These are phyloP conservation scores for Tetragonula carbonaria DNA, from an alignment of 2,888 invertebrate genomes.

Conservation along the genomic window DNA sequence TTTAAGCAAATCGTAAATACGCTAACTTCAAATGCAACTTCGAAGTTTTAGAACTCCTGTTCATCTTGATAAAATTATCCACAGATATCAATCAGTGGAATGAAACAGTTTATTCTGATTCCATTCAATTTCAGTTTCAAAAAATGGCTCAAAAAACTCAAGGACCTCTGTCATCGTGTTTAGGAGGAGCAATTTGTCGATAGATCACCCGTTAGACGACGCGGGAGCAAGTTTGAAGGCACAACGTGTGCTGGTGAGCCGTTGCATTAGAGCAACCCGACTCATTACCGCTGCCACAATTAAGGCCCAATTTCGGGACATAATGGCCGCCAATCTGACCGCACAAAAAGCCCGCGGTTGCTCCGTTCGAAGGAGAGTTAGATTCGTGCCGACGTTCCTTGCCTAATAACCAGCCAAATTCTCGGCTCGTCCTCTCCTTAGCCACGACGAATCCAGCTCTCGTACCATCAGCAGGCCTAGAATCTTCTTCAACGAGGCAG, in stretches of 20 bases:
- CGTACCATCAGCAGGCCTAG: conserved; percentile 19
- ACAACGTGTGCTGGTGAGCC: conserved; percentile 67
- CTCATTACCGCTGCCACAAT: conserved; percentile 82
- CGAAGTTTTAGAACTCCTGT: not conserved
- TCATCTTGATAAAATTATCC: not conserved
- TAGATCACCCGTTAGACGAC: conserved; percentile 74
- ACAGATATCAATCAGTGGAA: not conserved
- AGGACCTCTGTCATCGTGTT: not conserved
- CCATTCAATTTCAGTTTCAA: not conserved
- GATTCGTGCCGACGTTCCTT: conserved; percentile 73
- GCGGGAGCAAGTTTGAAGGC: conserved; percentile 56
- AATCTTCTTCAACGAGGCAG: conserved; percentile 49
- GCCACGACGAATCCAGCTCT: conserved; percentile 47
- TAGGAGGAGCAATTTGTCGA: not conserved
- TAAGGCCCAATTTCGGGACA: conserved; percentile 82
- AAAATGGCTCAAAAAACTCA: not conserved
- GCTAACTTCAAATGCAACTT: no score
- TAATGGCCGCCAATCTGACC: conserved; percentile 81
- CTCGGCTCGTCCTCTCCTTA: conserved; percentile 64
- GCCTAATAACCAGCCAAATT: conserved; percentile 79
- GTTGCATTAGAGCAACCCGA: conserved; percentile 81
- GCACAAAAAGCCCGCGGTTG: conserved; percentile 76
- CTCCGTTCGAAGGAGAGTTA: conserved; percentile 55
- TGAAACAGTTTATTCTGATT: no score
- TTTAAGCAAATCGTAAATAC: not conserved